Conservation (phyloP, 2,797 vertebrate species). For the Corythornis leucogaster region DNA sequence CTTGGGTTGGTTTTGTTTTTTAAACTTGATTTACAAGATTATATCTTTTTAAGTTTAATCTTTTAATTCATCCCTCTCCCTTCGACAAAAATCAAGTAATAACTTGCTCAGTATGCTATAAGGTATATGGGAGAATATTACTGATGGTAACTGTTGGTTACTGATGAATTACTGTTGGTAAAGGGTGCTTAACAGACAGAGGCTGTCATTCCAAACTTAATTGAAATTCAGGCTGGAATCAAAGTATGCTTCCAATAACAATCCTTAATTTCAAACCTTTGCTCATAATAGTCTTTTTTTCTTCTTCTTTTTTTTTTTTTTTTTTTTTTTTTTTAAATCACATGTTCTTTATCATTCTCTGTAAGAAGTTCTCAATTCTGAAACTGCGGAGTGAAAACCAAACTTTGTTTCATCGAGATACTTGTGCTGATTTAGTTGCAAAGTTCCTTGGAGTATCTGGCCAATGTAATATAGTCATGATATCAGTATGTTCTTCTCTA, state of each 20-base stretch:
- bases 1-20: background rate
- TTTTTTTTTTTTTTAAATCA: background rate
- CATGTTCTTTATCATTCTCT: background rate
- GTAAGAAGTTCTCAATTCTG: background rate
- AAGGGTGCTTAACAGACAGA: background rate
- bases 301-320: no score
- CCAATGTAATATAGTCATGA: accelerated
- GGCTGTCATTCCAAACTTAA: accelerated
- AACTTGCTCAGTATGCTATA: background rate
- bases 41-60: background rate
- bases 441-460: background rate
- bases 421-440: background rate
- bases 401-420: background rate
- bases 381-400: background rate
- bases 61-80: background rate
- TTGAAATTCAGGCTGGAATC: background rate
- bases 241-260: background rate
- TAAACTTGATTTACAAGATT: background rate
- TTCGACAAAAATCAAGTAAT: background rate
- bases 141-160: background rate
- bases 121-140: background rate
- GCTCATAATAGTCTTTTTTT: background rate
- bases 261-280: background rate
- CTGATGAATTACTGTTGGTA: background rate
- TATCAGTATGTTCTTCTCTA: background rate